phyloP scores from a whole-genome alignment of 1,140 invertebrate genomes.

The Lepidotrigona ventralis region DNA sequence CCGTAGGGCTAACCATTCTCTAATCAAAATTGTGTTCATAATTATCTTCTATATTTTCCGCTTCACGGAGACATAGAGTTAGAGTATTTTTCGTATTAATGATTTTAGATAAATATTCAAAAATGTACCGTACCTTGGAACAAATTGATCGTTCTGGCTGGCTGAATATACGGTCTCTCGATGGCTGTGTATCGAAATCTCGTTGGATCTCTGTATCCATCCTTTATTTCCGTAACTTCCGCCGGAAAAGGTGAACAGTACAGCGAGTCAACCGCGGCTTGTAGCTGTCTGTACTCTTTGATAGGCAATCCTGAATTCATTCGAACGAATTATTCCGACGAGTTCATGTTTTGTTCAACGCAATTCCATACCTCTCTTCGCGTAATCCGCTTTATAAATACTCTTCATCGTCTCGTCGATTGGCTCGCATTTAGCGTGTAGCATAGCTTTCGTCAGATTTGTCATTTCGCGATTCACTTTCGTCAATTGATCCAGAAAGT shows the following conservation, averaged over 20 bases:
- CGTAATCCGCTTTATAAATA: constrained; percentile 82
- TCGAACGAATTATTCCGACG: constrained; percentile 5
- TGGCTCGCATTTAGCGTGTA: constrained; percentile 81
- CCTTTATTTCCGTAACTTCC: constrained; percentile 68
- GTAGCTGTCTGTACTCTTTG: constrained; percentile 72
- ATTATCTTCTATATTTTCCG: too few relatives aligned
- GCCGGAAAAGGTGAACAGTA: constrained; percentile 74
- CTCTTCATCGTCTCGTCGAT: constrained; percentile 82
- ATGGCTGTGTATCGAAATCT: constrained; percentile 75
- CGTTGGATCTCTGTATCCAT: constrained; percentile 78
- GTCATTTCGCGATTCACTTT: constrained; percentile 81
- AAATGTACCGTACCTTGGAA: constrained; percentile 67
- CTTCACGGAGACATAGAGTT: not conserved
- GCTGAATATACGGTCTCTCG: constrained; percentile 72
- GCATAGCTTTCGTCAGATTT: constrained; percentile 80
- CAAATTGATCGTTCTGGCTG: constrained; percentile 72
- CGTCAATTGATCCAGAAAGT: constrained; percentile 80
- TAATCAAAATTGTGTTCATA: too few relatives aligned
- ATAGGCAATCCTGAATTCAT: constrained; percentile 68
- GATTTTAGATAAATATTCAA: not conserved
- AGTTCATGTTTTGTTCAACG: not conserved
- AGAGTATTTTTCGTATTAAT: not conserved
- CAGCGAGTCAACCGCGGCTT: constrained; percentile 77
- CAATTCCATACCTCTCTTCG: constrained; percentile 79
- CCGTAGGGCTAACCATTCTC: too few relatives aligned